Percentiles rank a stretch among this genome's conserved stretches.
These are phyloP conservation scores for Sylvilagus bachmani DNA, from an alignment of 2,113 vertebrate genomes.

Conservation along the genomic window DNA sequence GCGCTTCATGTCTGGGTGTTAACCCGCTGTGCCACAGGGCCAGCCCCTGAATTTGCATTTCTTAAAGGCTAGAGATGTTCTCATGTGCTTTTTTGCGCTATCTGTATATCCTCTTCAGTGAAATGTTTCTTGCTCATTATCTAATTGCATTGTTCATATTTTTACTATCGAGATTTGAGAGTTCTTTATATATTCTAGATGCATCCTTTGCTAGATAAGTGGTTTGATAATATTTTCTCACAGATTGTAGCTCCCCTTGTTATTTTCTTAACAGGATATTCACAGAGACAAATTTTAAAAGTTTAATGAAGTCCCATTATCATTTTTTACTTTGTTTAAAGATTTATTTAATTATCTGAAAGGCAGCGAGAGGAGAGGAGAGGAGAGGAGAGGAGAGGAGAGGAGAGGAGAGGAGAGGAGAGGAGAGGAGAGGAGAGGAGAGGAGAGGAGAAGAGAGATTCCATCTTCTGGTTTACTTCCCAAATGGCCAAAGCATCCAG, in stretches of 20 bases:
- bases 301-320: not conserved
- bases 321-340: too few relatives aligned
- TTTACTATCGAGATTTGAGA: constrained; percentile 8
- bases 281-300: not conserved
- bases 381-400: too few relatives aligned
- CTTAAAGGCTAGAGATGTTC: not conserved
- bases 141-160: not conserved
- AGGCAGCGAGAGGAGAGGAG: too few relatives aligned
- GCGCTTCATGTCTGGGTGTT: too few relatives aligned
- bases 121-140: not conserved
- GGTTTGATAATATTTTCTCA: not conserved
- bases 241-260: not conserved
- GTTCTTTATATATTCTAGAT: not conserved
- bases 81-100: not conserved
- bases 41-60: too few relatives aligned
- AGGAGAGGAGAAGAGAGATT: too few relatives aligned
- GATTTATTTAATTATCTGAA: too few relatives aligned
- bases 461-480: too few relatives aligned
- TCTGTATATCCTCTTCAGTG: not conserved
- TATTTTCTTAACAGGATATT: not conserved
- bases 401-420: too few relatives aligned
- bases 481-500: too few relatives aligned
- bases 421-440: too few relatives aligned
- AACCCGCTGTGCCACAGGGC: too few relatives aligned
- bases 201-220: not conserved